Evolutionary conservation across 2,888 invertebrate species (phyloP).

Genomic region (Eutolmus rufibarbis): DNA sequence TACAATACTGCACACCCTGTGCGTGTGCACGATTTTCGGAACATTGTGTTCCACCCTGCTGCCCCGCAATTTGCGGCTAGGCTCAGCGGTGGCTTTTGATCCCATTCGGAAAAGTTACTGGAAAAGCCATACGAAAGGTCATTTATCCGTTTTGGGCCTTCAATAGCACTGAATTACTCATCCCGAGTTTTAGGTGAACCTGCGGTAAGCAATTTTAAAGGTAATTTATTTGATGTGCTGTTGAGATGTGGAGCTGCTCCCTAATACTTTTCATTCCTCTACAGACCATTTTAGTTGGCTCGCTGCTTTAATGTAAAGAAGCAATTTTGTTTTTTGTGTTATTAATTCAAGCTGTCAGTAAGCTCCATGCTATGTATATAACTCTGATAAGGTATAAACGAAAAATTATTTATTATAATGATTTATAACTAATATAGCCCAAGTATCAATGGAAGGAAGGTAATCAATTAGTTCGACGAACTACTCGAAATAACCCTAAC

Average conservation of each 20-base stretch:
- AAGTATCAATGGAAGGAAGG: too few species aligned
- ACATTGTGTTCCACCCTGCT: not conserved
- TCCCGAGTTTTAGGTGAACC: not conserved
- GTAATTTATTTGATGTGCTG: not conserved
- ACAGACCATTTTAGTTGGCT: not conserved
- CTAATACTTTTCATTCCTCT: not conserved
- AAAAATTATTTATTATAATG: too few species aligned
- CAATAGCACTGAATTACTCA: not conserved
- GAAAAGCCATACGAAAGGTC: not conserved
- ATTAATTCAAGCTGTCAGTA: too few species aligned
- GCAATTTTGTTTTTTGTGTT: not conserved
- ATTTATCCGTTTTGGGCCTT: not conserved
- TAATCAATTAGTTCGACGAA: too few species aligned
- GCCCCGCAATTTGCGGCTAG: not conserved
- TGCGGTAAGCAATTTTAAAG: not conserved
- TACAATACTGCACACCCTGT: not conserved
- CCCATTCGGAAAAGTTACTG: not conserved
- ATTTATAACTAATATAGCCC: too few species aligned
- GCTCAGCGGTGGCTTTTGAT: not conserved
- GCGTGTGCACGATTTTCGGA: not conserved
- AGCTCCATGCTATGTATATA: too few species aligned
- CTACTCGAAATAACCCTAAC: too few species aligned
- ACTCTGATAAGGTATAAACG: too few species aligned
- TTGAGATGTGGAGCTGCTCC: not conserved
- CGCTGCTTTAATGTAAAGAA: not conserved